Evolutionary conservation across 2,888 invertebrate species (phyloP).

Genomic region (Antitype chi): DNA sequence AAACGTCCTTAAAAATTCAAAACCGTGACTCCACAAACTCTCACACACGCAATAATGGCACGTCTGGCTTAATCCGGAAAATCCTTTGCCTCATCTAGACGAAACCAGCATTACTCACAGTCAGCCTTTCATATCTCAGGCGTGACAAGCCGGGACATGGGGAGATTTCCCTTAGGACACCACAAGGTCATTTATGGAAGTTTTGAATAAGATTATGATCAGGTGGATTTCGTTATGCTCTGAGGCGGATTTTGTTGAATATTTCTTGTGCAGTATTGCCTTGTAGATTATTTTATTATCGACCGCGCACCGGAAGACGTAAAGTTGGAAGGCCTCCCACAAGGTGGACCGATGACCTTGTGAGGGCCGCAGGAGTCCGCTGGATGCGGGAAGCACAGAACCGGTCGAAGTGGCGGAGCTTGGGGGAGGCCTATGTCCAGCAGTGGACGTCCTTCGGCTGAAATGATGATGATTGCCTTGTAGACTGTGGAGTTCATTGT

Average conservation of each 20-base stretch:
- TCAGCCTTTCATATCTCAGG: slow-evolving; percentile 70
- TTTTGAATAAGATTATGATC: slow-evolving; percentile 63
- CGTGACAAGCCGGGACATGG: slow-evolving; percentile 67
- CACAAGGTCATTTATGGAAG: slow-evolving; percentile 69
- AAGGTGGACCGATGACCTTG: too few relatives aligned
- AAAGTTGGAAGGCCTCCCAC: too few relatives aligned
- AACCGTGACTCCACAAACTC: slow-evolving; percentile 35
- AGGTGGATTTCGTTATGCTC: slow-evolving; percentile 48
- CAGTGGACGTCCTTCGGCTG: too few relatives aligned
- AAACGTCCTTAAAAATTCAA: slow-evolving; percentile 34
- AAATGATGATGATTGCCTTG: too few relatives aligned
- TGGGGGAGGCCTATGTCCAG: too few relatives aligned
- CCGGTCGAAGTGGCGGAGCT: too few relatives aligned
- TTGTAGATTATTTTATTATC: too few relatives aligned
- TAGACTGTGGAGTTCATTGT: background rate
- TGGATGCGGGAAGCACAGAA: too few relatives aligned
- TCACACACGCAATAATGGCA: slow-evolving; percentile 48
- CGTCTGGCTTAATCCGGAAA: slow-evolving; percentile 59
- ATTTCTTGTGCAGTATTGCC: slow-evolving; percentile 11
- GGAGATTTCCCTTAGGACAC: slow-evolving; percentile 74
- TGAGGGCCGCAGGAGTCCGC: too few relatives aligned
- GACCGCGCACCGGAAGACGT: too few relatives aligned
- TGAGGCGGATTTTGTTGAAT: slow-evolving; percentile 28
- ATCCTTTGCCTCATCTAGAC: slow-evolving; percentile 64
- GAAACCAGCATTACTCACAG: slow-evolving; percentile 65